Percentiles rank a stretch among this genome's conserved stretches.
phyloP scores from a whole-genome alignment of 1,140 invertebrate species.

The Trachymyrmex cornetzi region DNA sequence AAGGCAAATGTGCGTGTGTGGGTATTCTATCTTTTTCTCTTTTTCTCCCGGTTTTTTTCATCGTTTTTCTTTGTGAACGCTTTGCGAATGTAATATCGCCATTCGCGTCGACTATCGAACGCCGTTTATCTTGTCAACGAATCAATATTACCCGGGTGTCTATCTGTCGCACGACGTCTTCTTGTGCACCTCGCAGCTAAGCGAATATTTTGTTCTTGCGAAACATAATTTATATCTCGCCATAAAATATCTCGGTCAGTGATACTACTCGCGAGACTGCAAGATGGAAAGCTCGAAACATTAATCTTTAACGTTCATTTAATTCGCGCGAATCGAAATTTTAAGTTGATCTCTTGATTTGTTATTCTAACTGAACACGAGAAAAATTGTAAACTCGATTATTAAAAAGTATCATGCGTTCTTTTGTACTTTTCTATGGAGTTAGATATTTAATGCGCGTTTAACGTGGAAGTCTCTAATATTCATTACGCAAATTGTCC shows the following conservation, averaged over 20 bases:
- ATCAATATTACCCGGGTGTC: slow-evolving; percentile 13
- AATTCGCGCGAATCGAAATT: not conserved
- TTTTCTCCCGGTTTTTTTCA: slow-evolving; percentile 23
- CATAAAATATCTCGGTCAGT: slow-evolving; percentile 13
- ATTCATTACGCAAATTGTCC: slow-evolving; percentile 7
- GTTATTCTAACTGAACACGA: not conserved
- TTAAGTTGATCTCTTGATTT: not conserved
- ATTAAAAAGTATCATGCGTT: not conserved
- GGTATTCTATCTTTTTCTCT: slow-evolving; percentile 64
- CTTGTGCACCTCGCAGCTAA: not conserved
- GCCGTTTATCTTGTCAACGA: slow-evolving; percentile 42
- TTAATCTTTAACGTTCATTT: slow-evolving; percentile 10
- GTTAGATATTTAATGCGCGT: not conserved
- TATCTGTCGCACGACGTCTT: not conserved
- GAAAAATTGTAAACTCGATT: not conserved
- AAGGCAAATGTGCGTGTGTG: slow-evolving; percentile 82
- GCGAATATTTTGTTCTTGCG: not conserved
- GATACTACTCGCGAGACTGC: not conserved
- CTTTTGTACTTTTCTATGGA: not conserved
- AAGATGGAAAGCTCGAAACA: not conserved
- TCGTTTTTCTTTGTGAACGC: not conserved
- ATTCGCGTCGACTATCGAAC: slow-evolving; percentile 21
- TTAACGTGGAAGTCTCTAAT: not conserved
- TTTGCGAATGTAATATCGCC: slow-evolving; percentile 10
- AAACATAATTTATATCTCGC: not conserved